A percentile compares a stretch with the other conserved stretches of the same genome.
Conservation (phyloP, 2,113 vertebrate genomes). For the Erythrolamprus reginae region DNA sequence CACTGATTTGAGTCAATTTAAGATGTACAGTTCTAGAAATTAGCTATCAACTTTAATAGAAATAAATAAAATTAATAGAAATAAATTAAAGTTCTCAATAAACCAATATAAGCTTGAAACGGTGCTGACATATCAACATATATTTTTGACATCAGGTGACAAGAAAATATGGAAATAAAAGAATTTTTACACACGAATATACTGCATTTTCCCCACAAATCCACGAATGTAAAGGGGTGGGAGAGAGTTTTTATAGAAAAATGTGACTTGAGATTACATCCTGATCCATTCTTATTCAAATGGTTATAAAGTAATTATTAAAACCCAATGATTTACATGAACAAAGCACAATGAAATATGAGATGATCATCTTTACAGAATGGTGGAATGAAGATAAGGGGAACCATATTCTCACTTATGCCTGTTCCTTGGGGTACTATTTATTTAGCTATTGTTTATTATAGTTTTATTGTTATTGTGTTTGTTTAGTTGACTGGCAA, state of each 20-base stretch:
- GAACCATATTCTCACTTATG: not conserved
- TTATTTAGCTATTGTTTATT: not conserved
- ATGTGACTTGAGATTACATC: not conserved
- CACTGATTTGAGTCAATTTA: not conserved
- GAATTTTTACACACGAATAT: not conserved
- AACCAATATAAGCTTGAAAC: not conserved
- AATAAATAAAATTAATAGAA: not conserved
- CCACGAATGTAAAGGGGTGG: not conserved
- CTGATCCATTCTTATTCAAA: not conserved
- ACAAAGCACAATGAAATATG: not conserved
- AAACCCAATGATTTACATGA: not conserved
- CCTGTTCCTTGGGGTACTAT: not conserved
- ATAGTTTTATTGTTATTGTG: not conserved
- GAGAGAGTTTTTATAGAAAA: not conserved
- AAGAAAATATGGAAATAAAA: not conserved
- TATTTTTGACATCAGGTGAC: not conserved
- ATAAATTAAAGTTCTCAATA: not conserved
- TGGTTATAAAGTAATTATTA: not conserved
- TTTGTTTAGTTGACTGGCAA: not conserved
- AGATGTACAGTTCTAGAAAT: not conserved
- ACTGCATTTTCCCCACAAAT: not conserved
- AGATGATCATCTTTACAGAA: not conserved
- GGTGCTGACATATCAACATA: not conserved
- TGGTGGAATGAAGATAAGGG: not conserved
- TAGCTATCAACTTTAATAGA: not conserved